A percentile compares a stretch with the other conserved stretches of the same genome.
phyloP scores from a whole-genome alignment of 2,888 invertebrate genomes.

The Oligia fasciuncula region DNA sequence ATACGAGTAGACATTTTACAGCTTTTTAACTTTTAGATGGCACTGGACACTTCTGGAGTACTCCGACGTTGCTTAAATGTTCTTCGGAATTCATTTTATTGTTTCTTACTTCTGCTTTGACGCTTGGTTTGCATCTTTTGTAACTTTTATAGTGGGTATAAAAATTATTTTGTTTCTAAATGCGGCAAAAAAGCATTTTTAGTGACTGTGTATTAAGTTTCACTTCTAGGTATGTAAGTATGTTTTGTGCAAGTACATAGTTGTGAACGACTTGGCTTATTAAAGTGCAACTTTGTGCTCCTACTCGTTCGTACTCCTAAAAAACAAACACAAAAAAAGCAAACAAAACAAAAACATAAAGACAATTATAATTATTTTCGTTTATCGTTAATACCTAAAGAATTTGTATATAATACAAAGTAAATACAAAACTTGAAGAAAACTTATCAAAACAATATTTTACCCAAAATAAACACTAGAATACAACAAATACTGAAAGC shows the following conservation, averaged over 20 bases:
- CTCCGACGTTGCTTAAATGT: too few species aligned
- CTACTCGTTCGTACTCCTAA: too few species aligned
- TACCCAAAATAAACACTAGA: constrained; percentile 30
- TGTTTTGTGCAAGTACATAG: background rate
- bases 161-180: background rate
- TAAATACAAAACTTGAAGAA: background rate
- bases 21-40: constrained; percentile 68
- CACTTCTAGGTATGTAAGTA: too few species aligned
- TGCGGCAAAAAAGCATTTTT: background rate
- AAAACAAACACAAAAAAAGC: too few species aligned
- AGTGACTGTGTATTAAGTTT: background rate
- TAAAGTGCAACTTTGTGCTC: background rate
- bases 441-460: background rate
- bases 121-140: constrained; percentile 16
- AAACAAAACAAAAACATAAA: background rate
- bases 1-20: constrained; percentile 71
- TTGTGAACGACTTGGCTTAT: background rate
- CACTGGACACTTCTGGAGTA: constrained; percentile 59
- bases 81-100: constrained; percentile 47
- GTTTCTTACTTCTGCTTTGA: constrained; percentile 21
- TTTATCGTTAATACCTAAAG: background rate
- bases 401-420: background rate
- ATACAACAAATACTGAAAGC: constrained; percentile 16
- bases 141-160: constrained; percentile 13
- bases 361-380: background rate